Evolutionary conservation across 2,113 vertebrate genomes (phyloP).

Genomic region (Pleuronectes platessa): DNA sequence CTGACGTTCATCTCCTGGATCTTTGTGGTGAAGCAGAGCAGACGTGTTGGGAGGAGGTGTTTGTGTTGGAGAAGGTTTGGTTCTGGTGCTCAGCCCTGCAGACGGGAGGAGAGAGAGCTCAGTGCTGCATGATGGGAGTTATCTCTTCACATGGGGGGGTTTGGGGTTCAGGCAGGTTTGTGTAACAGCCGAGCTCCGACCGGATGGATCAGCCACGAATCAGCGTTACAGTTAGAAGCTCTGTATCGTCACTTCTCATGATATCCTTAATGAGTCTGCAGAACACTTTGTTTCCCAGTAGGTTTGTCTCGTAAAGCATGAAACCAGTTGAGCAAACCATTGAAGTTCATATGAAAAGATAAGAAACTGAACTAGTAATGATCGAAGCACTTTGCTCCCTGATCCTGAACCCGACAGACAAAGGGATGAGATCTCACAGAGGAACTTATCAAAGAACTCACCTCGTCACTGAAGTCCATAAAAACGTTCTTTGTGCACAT

Average conservation of each 20-base stretch:
- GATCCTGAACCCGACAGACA: neutral
- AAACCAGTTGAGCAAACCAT: neutral
- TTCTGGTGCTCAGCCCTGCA: conserved; percentile 45
- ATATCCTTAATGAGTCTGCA: neutral
- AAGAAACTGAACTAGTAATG: neutral
- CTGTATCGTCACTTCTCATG: neutral
- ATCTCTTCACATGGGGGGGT: neutral
- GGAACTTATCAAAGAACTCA: conserved; percentile 49
- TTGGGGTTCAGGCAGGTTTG: neutral
- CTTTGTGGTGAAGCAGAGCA: neutral
- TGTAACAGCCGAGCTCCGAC: neutral
- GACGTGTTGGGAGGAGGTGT: neutral
- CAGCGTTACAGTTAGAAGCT: neutral
- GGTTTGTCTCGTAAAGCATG: neutral
- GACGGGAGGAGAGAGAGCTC: neutral
- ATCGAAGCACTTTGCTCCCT: too few relatives aligned
- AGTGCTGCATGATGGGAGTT: too few relatives aligned
- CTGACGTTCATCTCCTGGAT: neutral
- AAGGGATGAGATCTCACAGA: neutral
- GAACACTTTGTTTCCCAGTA: too few relatives aligned
- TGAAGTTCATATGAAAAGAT: neutral
- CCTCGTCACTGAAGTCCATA: conserved; percentile 37
- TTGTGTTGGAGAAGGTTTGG: neutral
- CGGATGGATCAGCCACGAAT: neutral
- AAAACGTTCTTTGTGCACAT: neutral